Evolutionary conservation across 2,888 invertebrate species (phyloP).

Genomic region (Xylophagus ater): DNA sequence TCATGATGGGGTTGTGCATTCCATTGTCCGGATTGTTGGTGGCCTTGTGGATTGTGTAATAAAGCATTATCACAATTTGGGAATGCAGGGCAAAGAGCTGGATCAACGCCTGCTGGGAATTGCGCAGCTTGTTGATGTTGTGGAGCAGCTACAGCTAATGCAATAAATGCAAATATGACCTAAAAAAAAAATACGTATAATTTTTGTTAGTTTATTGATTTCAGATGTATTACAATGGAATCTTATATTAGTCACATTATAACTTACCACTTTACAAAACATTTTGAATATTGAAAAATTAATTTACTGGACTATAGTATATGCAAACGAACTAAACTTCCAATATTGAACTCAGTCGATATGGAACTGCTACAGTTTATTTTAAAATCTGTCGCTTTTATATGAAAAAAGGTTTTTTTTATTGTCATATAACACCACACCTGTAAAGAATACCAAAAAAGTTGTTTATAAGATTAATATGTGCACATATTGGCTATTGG

Average conservation of each 20-base stretch:
- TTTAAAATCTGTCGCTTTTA: conserved; percentile 31
- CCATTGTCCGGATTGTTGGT: conserved; percentile 26
- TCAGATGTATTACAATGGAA: neutral
- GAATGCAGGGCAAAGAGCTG: conserved; percentile 41
- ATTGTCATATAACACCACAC: too few relatives aligned
- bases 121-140: conserved; percentile 37
- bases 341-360: conserved; percentile 37
- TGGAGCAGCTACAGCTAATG: conserved; percentile 33
- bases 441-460: conserved; percentile 1
- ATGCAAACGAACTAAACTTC: conserved; percentile 33
- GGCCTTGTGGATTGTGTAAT: conserved; percentile 33
- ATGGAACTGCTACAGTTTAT: conserved; percentile 32
- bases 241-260: neutral
- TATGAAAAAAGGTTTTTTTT: conserved; percentile 21
- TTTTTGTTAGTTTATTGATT: neutral
- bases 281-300: conserved; percentile 22
- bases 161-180: too few relatives aligned
- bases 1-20: conserved; percentile 21
- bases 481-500: too few relatives aligned
- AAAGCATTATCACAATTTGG: conserved; percentile 43
- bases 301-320: conserved; percentile 35
- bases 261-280: conserved; percentile 39
- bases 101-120: conserved; percentile 42
- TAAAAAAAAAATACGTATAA: neutral
- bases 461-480: too few relatives aligned